Evolutionary conservation across 1,140 invertebrate species (phyloP), one percentile per base, ranked within the genome.

Genomic region (Chymomyza costata): DNA sequence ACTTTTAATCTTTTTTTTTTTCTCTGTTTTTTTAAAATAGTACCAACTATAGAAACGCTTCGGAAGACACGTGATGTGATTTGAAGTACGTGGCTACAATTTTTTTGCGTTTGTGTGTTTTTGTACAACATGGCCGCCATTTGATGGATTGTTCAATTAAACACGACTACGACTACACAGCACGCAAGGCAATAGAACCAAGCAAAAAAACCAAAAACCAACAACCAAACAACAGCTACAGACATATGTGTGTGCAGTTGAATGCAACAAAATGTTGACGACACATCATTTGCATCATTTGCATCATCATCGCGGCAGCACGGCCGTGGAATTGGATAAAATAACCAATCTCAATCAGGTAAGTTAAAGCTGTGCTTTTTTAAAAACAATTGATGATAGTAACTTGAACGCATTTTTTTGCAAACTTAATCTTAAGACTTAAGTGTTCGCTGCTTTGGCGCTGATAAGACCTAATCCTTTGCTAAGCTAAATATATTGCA

Each of bases 211-310:
- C n/a, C n/a, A n/a, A n/a, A n/a, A n/a, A n/a, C n/a, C n/a, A n/a
- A n/a, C n/a, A n/a, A n/a, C n/a, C n/a, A n/a, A n/a, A n/a, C n/a
- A n/a, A n/a, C n/a, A n/a, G n/a, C n/a, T 30, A 50, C 19, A 60
- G 49, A 71, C 56, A 32, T 56, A 52, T 62, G 62, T 47, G 53
- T 50, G 35, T 41, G 14, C 40, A 38, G 41, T 49, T 74, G 52
- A 73, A 57, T 65, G 61, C 40, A 44, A 44, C 67, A 80, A 80
- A 39, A 84, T 84, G 82, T 74, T 84, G 68, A 83, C 82, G 10
- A 84, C 82, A 54, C 82, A 84, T 76, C 82, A 83, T 58, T 57
- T 84, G 71, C 82, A 82, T 53, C 82, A 83, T 38, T 55, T 83
- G 62, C 76, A 84, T 53, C 82, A 84, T 66, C 82, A 83, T 61